phyloP scores from a whole-genome alignment of 2,888 invertebrate genomes.

The Pristionchus mayeri region DNA sequence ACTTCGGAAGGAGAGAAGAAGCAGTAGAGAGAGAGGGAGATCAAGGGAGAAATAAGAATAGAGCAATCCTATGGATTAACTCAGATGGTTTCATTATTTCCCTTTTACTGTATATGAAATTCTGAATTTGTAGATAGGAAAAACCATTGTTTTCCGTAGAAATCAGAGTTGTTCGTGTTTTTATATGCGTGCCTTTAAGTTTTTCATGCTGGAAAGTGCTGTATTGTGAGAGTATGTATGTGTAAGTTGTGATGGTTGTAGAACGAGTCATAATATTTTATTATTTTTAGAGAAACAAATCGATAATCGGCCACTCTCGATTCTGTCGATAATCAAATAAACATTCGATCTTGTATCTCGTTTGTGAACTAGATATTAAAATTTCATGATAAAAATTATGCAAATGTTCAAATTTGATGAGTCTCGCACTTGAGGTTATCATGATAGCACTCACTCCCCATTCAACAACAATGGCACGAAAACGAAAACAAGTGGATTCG shows the following conservation, averaged over 20 bases:
- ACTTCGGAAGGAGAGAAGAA: conserved; percentile 30
- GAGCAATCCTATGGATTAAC: not conserved
- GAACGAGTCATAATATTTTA: conserved; percentile 37
- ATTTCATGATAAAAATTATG: not conserved
- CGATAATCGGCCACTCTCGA: not conserved
- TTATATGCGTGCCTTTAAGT: conserved; percentile 9
- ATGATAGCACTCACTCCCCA: not conserved
- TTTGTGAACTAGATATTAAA: conserved; percentile 20
- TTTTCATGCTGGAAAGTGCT: not conserved
- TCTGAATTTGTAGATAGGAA: not conserved
- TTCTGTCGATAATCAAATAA: conserved; percentile 25
- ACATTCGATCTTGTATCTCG: conserved; percentile 4
- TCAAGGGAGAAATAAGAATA: too few relatives aligned
- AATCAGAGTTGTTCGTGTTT: not conserved
- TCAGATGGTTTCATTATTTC: not conserved
- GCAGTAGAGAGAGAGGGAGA: too few relatives aligned
- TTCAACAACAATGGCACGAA: not conserved
- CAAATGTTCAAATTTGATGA: conserved; percentile 7
- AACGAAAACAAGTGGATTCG: not conserved
- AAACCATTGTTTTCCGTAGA: not conserved
- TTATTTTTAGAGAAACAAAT: not conserved
- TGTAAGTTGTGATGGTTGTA: conserved; percentile 34
- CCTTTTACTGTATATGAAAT: conserved; percentile 11
- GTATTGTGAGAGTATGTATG: conserved; percentile 21
- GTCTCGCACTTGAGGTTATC: not conserved